Evolutionary conservation across 2,113 vertebrate species (phyloP).

Genomic region (Gallinago undulata): DNA sequence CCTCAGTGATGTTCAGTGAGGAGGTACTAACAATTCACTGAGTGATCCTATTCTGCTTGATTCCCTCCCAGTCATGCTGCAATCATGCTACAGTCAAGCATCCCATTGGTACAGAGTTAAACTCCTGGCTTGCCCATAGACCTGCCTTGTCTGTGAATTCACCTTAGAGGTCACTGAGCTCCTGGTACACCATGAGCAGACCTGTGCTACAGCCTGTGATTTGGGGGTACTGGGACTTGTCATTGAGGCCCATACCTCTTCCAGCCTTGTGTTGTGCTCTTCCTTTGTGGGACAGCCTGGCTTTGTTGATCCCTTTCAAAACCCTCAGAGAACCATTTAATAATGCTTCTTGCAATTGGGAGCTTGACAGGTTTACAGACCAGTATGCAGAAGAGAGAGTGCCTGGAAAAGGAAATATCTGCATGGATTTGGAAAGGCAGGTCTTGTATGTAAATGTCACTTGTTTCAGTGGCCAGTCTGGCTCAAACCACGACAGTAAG

Average conservation of each 20-base stretch:
- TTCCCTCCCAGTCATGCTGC: neutral
- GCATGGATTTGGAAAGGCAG: neutral
- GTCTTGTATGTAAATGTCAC: neutral
- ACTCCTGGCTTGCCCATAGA: neutral
- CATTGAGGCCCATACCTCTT: neutral
- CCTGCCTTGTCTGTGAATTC: neutral
- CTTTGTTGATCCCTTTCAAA: neutral
- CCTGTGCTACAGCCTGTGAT: neutral
- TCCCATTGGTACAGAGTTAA: rapidly evolving
- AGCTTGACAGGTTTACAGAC: neutral
- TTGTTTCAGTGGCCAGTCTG: neutral
- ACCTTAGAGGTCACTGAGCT: neutral
- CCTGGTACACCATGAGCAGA: neutral
- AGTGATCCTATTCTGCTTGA: neutral
- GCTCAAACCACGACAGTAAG: neutral
- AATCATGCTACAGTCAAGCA: neutral
- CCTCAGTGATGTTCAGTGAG: neutral
- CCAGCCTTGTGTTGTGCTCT: neutral
- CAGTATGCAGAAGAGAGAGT: neutral
- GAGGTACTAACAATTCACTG: neutral
- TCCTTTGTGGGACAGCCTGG: neutral
- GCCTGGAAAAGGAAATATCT: neutral
- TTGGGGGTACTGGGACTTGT: neutral
- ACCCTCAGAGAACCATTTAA: neutral
- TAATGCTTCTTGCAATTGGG: neutral